Base-by-base conservation (phyloP, 2,797 vertebrate species). In the Ambastaia sidthimunki region DNA sequence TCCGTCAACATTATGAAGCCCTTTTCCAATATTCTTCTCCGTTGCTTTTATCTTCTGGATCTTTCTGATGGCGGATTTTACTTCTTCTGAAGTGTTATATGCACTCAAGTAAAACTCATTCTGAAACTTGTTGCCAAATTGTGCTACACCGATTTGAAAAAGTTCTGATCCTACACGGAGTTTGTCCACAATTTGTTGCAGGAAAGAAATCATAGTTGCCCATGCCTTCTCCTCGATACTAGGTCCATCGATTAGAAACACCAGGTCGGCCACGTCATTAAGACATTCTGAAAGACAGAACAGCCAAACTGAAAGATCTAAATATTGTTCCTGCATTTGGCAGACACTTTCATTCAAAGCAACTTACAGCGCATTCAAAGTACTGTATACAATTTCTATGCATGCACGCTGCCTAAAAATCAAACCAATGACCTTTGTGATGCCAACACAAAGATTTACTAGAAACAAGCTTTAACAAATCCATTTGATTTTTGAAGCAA, bases 241-340 rank as follows among this genome's bases (percentile, higher is more conserved):
- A 0, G 95, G 96, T 60, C 94, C 90, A 25, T 96, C 95, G 0
- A 95, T 69, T 23, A 96, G 86, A 89, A 97, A 93, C 59, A 97
- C 92, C 81, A 97, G 84, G 81, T 97, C 95, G 2, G 92, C 92
- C 77, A 89, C 15, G 71, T 83, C 80, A 10, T 90, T 91, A 4
- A 84, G 80, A 90, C 96, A 97, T 63, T 60, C 95, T 96, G 84
- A 25, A 68, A 72, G 82, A 76, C 50, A 82, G 0, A 41, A 18
- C 13, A 69, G 31, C 25, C 11, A 71, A 19, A 16, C 71, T 19
- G 41, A 72, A 13, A 34, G 4, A 50, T 31, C 44, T 57, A 70
- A 57, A 31, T 31, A 66, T 4, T 7, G 9, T 37, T 37, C 34
- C 7, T 7, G 6, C 34, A 37, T 37, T 13, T 48, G 47, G 47